Percentiles rank a stretch among this genome's conserved stretches.
Conservation (phyloP, 2,797 vertebrate genomes). For the Mastacembelus armatus region DNA sequence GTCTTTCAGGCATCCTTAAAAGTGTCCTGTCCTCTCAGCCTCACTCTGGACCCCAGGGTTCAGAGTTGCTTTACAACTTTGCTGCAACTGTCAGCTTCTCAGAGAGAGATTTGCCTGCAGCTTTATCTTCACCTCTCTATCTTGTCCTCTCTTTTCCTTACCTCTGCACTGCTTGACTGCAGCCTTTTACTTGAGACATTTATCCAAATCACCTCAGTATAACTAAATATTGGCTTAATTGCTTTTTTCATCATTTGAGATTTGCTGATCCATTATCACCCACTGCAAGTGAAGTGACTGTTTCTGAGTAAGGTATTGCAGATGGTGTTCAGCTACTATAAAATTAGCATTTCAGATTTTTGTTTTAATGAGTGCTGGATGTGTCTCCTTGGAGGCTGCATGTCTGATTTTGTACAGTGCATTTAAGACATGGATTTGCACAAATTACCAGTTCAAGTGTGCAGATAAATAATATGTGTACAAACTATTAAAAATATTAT, state of each 20-base stretch:
- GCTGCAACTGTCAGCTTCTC: constrained; percentile 34
- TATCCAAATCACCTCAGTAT: constrained; percentile 55
- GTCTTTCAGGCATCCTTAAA: constrained; percentile 63
- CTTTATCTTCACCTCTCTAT: constrained; percentile 33
- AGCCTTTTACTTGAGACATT: constrained; percentile 60
- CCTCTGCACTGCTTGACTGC: constrained; percentile 32
- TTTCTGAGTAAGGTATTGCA: constrained; percentile 40
- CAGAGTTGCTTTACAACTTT: constrained; percentile 65
- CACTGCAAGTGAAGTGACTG: constrained; percentile 40
- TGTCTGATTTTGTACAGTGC: constrained; percentile 12
- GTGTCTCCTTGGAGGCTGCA: constrained; percentile 10
- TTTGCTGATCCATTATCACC: constrained; percentile 53
- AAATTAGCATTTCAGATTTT: constrained; percentile 48
- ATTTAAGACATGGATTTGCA: constrained; percentile 10
- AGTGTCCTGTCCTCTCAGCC: constrained; percentile 62
- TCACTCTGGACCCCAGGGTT: constrained; percentile 60
- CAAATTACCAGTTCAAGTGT: constrained; percentile 31
- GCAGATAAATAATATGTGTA: constrained; percentile 20
- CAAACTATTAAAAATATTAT: constrained; percentile 8
- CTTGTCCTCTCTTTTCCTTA: constrained; percentile 14
- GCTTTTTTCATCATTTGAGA: constrained; percentile 53
- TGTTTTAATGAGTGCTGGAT: constrained; percentile 14
- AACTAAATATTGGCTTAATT: constrained; percentile 59
- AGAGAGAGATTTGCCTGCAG: constrained; percentile 44
- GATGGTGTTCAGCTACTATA: constrained; percentile 41